phyloP scores from a whole-genome alignment of 2,797 vertebrate genomes.

The Salarias fasciatus region DNA sequence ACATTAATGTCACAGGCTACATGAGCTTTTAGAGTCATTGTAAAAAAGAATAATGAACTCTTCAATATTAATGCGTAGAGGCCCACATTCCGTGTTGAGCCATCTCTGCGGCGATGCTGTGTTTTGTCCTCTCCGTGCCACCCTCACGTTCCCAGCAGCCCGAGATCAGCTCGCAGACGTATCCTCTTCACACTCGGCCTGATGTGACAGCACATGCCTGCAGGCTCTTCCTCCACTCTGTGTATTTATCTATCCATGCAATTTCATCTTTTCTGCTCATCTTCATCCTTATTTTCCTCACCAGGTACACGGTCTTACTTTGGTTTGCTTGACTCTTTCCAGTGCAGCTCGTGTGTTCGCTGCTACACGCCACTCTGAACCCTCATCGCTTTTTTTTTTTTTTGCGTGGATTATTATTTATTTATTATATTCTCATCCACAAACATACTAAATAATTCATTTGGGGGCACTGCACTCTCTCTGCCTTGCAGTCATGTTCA shows the following conservation, averaged over 20 bases:
- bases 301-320: too few species aligned
- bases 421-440: slow-evolving; percentile 20
- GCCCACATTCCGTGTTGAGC: too few species aligned
- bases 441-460: slow-evolving; percentile 62
- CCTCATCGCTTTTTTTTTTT: slow-evolving; percentile 9
- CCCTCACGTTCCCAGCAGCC: slow-evolving; percentile 10
- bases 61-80: too few species aligned
- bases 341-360: too few species aligned
- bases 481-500: slow-evolving; percentile 16
- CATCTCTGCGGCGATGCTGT: too few species aligned
- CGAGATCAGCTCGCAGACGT: slow-evolving; percentile 26
- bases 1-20: too few species aligned
- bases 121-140: neutral
- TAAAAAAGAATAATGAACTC: too few species aligned
- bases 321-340: too few species aligned
- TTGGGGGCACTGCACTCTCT: slow-evolving; percentile 12
- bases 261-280: too few species aligned
- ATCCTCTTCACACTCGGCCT: slow-evolving; percentile 8
- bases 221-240: slow-evolving; percentile 7
- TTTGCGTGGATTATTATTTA: slow-evolving; percentile 14
- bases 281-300: too few species aligned
- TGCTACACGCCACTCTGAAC: neutral
- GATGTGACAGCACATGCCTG: slow-evolving; percentile 36
- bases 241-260: slow-evolving; percentile 4
- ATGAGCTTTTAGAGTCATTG: too few species aligned